Conservation (phyloP, 1,140 invertebrate genomes). For the Dicyema japonicum region DNA sequence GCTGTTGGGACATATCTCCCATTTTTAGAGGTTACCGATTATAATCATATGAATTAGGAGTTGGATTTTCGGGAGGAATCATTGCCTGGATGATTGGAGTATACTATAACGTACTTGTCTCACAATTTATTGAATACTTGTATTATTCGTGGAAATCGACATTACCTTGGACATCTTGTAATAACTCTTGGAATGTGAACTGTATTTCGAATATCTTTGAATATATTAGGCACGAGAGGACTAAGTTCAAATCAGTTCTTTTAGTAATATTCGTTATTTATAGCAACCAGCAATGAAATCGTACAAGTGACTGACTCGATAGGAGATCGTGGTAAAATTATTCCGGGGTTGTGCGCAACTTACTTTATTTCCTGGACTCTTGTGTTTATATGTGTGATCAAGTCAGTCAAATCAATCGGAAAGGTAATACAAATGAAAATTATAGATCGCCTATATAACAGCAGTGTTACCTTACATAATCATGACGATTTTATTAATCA, state of each 20-base stretch:
- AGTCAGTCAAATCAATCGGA: slow-evolving; percentile 46
- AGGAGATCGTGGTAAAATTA: slow-evolving; percentile 43
- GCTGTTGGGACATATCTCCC: no score
- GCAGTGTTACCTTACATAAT: slow-evolving; percentile 46
- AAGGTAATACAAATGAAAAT: slow-evolving; percentile 24
- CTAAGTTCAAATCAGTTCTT: no score
- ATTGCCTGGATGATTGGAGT: slow-evolving; percentile 5
- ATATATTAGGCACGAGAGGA: slow-evolving; percentile 13
- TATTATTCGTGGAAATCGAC: slow-evolving; percentile 11
- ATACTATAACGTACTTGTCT: slow-evolving; percentile 22
- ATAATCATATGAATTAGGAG: no score
- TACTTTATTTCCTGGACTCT: slow-evolving; percentile 38
- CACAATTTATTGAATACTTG: slow-evolving; percentile 17
- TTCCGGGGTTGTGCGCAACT: no score
- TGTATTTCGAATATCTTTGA: slow-evolving; percentile 17
- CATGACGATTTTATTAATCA: slow-evolving; percentile 36
- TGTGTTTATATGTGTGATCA: slow-evolving; percentile 40
- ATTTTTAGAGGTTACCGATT: slow-evolving; percentile 22
- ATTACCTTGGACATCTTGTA: slow-evolving; percentile 22
- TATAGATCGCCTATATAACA: slow-evolving; percentile 30
- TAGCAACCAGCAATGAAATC: background rate
- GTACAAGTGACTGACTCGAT: slow-evolving; percentile 21
- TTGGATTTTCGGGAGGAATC: background rate
- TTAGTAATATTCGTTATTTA: background rate
- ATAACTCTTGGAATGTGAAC: slow-evolving; percentile 21